These are phyloP conservation scores for Gymnoscopelus microlampas DNA, from an alignment of 2,797 vertebrate species.

Conservation along the genomic window DNA sequence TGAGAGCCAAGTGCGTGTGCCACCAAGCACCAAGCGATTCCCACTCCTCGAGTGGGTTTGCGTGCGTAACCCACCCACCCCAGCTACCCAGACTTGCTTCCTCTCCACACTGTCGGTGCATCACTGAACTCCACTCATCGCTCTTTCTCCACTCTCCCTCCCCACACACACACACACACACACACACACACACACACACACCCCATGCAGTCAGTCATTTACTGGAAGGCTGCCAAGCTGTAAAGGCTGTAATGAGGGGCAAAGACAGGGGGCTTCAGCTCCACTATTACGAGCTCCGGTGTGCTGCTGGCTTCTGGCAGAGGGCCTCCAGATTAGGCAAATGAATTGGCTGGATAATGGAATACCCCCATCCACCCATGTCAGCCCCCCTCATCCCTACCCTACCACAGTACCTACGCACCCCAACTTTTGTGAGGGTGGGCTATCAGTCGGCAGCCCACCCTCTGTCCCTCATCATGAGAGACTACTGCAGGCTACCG, in stretches of 20 bases:
- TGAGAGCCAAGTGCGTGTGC: conserved; percentile 5
- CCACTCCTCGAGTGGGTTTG: conserved; percentile 5
- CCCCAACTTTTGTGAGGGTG: conserved; percentile 13
- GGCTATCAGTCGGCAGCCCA: conserved; percentile 47
- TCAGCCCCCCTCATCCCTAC: conserved; percentile 17
- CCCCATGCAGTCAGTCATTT: conserved; percentile 11
- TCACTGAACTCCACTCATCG: too few relatives aligned
- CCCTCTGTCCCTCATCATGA: conserved; percentile 54
- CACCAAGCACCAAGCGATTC: conserved; percentile 1
- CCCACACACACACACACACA: conserved; percentile 16
- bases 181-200: conserved; percentile 34
- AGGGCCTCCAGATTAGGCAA: too few relatives aligned
- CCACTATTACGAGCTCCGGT: conserved; percentile 4
- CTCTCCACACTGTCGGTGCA: conserved; percentile 3
- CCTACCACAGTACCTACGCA: conserved; percentile 37
- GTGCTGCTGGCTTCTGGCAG: too few relatives aligned
- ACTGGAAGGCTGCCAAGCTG: conserved; percentile 54
- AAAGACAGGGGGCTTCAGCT: conserved; percentile 51
- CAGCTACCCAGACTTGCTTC: conserved; percentile 18
- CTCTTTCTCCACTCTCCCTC: background rate
- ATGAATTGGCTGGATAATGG: too few relatives aligned
- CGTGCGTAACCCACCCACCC: conserved; percentile 11
- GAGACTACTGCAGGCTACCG: conserved; percentile 61
- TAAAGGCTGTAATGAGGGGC: conserved; percentile 62
- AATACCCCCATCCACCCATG: conserved; percentile 46